Conservation (phyloP, 2,888 invertebrate species). For the Dasysyrphus albostriatus region DNA sequence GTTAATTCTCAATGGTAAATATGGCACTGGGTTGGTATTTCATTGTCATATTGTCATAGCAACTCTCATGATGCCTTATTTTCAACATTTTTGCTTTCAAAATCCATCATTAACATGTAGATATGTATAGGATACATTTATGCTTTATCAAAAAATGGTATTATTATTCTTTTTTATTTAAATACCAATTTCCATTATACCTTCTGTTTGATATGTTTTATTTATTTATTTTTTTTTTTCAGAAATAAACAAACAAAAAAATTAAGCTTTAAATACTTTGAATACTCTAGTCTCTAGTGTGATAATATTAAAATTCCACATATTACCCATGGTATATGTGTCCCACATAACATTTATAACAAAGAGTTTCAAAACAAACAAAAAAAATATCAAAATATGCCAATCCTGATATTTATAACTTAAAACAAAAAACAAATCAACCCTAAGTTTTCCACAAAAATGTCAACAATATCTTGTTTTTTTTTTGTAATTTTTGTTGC, state of each 20-base stretch:
- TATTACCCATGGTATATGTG: neutral
- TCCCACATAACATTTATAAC: neutral
- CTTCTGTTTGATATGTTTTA: neutral
- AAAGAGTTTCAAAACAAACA: constrained; percentile 16
- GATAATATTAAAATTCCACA: constrained; percentile 37
- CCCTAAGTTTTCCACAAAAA: constrained; percentile 34
- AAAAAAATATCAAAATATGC: constrained; percentile 30
- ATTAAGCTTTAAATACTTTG: neutral
- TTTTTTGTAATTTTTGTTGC: neutral
- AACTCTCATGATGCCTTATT: too few species aligned
- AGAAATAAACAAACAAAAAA: neutral
- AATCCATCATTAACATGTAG: too few species aligned
- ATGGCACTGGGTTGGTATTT: too few species aligned
- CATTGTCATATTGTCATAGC: too few species aligned
- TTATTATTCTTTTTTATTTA: neutral
- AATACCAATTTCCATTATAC: constrained; percentile 2
- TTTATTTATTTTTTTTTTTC: neutral
- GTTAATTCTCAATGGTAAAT: too few species aligned
- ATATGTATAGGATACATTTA: too few species aligned
- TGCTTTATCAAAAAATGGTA: too few species aligned
- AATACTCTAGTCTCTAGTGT: constrained; percentile 10
- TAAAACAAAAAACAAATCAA: constrained; percentile 1
- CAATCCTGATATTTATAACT: constrained; percentile 31
- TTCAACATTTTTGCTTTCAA: too few species aligned
- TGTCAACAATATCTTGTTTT: constrained; percentile 17